Conservation (phyloP, 53 echinoderm and acorn worm species). For the Pentamera pediparva region DNA sequence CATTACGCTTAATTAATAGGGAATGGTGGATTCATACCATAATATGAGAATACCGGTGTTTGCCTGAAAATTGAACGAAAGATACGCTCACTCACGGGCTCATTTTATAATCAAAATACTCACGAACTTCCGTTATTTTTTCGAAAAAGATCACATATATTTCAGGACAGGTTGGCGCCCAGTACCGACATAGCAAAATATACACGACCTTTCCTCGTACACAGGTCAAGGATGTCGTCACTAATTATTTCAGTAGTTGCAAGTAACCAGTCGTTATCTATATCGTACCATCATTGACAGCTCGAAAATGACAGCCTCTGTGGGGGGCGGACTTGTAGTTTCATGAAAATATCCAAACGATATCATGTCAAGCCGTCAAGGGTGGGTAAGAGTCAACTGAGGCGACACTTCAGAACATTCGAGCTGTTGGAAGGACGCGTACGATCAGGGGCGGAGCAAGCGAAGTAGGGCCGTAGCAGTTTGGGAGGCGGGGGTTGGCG, state of each 20-base stretch:
- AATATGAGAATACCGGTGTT: not conserved
- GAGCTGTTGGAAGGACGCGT: too few species aligned
- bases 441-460: too few species aligned
- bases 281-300: too few species aligned
- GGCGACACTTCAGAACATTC: too few species aligned
- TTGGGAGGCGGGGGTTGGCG: too few species aligned
- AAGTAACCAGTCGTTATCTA: conserved; percentile 2
- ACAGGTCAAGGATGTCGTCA: conserved; percentile 30
- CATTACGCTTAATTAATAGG: not conserved
- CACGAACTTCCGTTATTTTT: conserved; percentile 28
- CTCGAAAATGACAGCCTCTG: too few species aligned
- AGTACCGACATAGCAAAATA: conserved; percentile 25
- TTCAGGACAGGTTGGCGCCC: conserved; percentile 34
- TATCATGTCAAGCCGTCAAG: too few species aligned
- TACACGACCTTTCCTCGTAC: conserved; percentile 19
- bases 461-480: too few species aligned
- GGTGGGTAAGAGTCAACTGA: too few species aligned
- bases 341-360: too few species aligned
- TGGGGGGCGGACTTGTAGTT: too few species aligned
- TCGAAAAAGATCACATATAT: conserved; percentile 27
- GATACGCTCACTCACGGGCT: not conserved
- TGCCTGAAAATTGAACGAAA: not conserved
- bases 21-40: not conserved
- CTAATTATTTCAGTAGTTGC: conserved; percentile 20
- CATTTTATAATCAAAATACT: conserved; percentile 13